Evolutionary conservation across 1,140 invertebrate genomes (phyloP).

Genomic region (Lithobius niger): DNA sequence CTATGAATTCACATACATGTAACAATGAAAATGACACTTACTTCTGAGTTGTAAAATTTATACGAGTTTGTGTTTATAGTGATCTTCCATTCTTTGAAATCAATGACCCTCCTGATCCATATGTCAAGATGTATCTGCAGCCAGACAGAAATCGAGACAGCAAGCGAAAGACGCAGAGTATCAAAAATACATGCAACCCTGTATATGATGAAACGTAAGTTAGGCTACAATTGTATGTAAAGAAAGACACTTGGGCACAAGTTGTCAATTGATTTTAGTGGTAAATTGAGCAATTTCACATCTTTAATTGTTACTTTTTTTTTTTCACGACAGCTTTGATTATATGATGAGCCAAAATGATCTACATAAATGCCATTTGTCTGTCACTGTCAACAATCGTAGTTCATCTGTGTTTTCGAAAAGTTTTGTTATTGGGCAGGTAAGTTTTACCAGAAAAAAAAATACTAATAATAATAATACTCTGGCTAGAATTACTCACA

Average conservation of each 20-base stretch:
- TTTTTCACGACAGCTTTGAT: conserved; percentile 1
- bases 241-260: background rate
- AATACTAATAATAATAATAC: no score
- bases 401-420: background rate
- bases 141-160: conserved; percentile 73
- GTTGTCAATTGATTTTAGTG: background rate
- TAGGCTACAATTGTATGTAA: background rate
- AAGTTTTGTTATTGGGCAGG: conserved; percentile 1
- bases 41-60: no score
- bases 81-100: conserved; percentile 77
- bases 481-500: no score
- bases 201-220: conserved; percentile 69
- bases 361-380: background rate
- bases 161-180: conserved; percentile 71
- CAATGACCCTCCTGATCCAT: conserved; percentile 80
- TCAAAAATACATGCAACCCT: conserved; percentile 74
- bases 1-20: no score
- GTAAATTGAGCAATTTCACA: background rate
- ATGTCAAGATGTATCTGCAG: conserved; percentile 82
- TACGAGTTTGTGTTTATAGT: conserved; percentile 18
- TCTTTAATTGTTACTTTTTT: background rate
- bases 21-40: no score
- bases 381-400: conserved; percentile 3
- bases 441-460: no score
- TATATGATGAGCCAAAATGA: conserved; percentile 5